Conservation (phyloP, 2,113 vertebrate species). For the Xyrauchen texanus region DNA sequence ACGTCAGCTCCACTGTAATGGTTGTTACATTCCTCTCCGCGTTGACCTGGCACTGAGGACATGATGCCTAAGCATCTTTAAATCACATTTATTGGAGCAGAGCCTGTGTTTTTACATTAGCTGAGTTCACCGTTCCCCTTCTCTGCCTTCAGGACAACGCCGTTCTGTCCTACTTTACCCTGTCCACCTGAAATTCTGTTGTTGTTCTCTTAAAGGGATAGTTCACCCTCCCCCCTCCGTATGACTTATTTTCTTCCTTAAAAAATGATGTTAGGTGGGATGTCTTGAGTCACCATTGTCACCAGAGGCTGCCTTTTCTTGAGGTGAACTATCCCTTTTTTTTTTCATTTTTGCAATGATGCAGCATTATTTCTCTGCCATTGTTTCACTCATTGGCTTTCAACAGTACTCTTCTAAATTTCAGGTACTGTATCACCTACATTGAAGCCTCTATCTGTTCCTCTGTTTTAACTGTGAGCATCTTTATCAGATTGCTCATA, state of each 20-base stretch:
- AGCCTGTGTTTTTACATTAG: constrained; percentile 15
- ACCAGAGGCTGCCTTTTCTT: too few species aligned
- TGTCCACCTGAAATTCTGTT: constrained; percentile 7
- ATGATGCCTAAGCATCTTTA: constrained; percentile 10
- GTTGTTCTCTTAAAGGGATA: background rate
- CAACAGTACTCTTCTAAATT: background rate
- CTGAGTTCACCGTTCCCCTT: background rate
- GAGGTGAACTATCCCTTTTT: too few species aligned
- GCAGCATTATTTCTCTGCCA: background rate
- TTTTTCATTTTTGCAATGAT: background rate
- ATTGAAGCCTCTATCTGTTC: constrained; percentile 24
- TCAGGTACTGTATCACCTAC: background rate
- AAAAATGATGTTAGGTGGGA: too few species aligned
- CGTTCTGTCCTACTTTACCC: background rate
- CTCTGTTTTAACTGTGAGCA: constrained; percentile 41
- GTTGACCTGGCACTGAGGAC: constrained; percentile 9
- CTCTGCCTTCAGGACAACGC: background rate
- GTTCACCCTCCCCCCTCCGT: background rate
- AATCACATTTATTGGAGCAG: background rate
- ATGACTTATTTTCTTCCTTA: too few species aligned
- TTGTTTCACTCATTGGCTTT: background rate
- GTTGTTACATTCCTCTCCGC: background rate
- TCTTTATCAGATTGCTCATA: constrained; percentile 53
- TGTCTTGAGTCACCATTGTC: too few species aligned
- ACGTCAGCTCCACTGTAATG: constrained; percentile 39